Evolutionary conservation across 2,113 vertebrate species (phyloP).

Genomic region (Acinonyx jubatus): DNA sequence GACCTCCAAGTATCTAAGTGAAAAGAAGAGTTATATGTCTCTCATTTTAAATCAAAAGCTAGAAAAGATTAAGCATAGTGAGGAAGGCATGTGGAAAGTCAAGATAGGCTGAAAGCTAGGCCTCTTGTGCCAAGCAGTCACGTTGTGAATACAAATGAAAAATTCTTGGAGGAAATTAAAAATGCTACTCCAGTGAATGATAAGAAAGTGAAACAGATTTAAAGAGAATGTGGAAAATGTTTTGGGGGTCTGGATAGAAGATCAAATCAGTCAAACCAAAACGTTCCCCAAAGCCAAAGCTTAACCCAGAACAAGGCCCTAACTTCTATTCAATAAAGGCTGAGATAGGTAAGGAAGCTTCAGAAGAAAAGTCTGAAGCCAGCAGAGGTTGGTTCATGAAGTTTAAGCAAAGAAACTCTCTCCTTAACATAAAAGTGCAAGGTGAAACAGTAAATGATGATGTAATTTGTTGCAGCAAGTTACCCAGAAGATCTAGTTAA

Average conservation of each 20-base stretch:
- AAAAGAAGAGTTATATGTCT: background rate
- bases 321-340: background rate
- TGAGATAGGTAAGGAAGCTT: background rate
- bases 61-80: background rate
- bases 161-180: background rate
- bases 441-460: background rate
- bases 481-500: background rate
- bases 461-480: background rate
- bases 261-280: background rate
- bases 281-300: background rate
- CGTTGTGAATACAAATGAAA: background rate
- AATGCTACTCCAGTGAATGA: background rate
- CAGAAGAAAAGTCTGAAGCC: background rate
- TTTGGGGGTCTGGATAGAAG: background rate
- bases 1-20: background rate
- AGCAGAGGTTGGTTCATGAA: background rate
- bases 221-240: background rate
- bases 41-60: background rate
- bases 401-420: background rate
- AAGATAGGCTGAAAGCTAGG: background rate
- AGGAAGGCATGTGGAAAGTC: background rate
- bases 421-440: background rate
- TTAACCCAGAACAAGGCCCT: background rate
- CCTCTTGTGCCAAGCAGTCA: background rate
- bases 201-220: background rate